Conservation (phyloP, 1,140 invertebrate genomes). For the Cotesia vestalis region DNA sequence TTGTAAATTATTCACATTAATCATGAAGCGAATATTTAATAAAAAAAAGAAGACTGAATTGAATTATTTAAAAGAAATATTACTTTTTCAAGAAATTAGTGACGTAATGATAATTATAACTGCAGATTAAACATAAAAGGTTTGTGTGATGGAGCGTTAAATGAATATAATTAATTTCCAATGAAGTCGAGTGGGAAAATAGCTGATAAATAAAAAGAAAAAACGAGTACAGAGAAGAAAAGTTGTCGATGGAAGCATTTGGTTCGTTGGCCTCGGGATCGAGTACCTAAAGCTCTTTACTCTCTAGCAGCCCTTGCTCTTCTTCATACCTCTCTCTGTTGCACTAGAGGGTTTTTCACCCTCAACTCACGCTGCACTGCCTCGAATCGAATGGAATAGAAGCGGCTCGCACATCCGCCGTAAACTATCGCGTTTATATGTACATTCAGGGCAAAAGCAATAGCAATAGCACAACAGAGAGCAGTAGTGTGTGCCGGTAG, state of each 20-base stretch:
- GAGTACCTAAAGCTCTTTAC: constrained; percentile 12
- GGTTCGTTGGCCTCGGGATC: constrained; percentile 25
- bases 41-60: too few relatives aligned
- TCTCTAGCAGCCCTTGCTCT: not conserved
- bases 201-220: not conserved
- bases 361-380: constrained; percentile 30
- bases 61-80: too few relatives aligned
- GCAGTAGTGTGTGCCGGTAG: not conserved
- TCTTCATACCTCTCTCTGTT: constrained; percentile 20
- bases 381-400: not conserved
- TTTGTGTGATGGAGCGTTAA: not conserved
- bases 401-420: constrained; percentile 8
- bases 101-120: too few relatives aligned
- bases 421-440: constrained; percentile 26
- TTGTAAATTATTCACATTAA: too few relatives aligned
- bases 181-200: constrained; percentile 19
- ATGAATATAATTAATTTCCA: constrained; percentile 23
- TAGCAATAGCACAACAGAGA: not conserved
- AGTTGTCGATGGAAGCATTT: not conserved
- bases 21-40: too few relatives aligned
- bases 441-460: not conserved
- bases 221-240: not conserved
- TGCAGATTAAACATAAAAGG: too few relatives aligned
- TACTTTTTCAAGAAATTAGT: too few relatives aligned
- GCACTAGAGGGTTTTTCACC: constrained; percentile 8